Base-by-base conservation (phyloP, 1,140 invertebrate species). In the Drosophila elegans region DNA sequence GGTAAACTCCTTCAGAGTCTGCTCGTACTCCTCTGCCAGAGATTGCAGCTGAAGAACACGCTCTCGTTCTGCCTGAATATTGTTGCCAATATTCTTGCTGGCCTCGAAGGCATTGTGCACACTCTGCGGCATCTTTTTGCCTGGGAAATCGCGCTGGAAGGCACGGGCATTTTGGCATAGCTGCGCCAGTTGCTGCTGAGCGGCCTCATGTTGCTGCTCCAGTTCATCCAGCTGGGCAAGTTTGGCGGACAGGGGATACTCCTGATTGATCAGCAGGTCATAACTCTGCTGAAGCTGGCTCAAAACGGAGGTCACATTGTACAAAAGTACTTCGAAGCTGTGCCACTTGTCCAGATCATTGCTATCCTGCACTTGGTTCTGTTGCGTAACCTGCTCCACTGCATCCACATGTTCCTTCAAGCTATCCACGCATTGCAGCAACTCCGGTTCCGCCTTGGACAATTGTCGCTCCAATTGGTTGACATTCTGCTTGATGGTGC, bases 1-100 rank as follows among this genome's bases (percentile, higher is more conserved):
- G 2, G 94, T 94, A 75, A 98, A 97, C 92, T 97, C 97, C 81
- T 96, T 95, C 1, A 98, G 93, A 0, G 96, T 97, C 92, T 97
- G 95, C 83, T 96, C 96, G 83, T 98, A 98, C 90, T 98, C 97
- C 83, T 97, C 96, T 0, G 95, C 95, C 44, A 97, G 91, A 0
- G 95, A 94, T 12, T 95, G 92, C 27, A 96, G 84, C 82, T 97
- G 96, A 0, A 97, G 90, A 0, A 97, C 91, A 48, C 95, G 94
- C 66, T 97, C 96, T 38, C 96, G 94, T 93, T 97, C 96, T 0
- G 94, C 92, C 48, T 93, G 93, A 41, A 97, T 95, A 32, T 93
- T 93, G 56, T 95, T 94, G 61, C 96, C 96, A 16, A 96, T 94
- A 54, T 94, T 94, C 85, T 94, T 95, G 1, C 94, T 95, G n/a